Evolutionary conservation across 2,888 invertebrate species (phyloP), one percentile per base, ranked within the genome.

Genomic region (Papilio demoleus): DNA sequence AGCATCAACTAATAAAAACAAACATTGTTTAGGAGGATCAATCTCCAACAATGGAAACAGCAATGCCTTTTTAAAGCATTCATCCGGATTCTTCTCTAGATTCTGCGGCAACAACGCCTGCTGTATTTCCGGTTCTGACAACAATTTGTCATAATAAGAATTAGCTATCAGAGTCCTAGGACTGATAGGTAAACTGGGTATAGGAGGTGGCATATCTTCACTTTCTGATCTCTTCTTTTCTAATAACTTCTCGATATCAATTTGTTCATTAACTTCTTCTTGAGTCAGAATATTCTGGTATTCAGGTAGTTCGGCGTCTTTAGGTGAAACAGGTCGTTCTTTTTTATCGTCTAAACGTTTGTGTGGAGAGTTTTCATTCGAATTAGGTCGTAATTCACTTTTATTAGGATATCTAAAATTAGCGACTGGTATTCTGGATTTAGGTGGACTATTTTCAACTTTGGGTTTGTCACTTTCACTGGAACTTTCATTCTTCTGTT

Each of bases 1-100:
- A 0, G 98, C 98, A 82, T 99, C 99, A 0, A 99, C 97, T 8
- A 99, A 88, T 56, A 99, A 92, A 77, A 98, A 96, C 67, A 97
- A 90, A 22, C 96, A 96, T 68, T 96, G 96, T 81, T 97, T 97
- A 0, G 98, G 98, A 3, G 97, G 96, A 70, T 96, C 96, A 8
- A 98, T 94, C 82, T 97, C 97, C 50, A 97, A 87, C 34, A 99
- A 90, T 0, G 99, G 99, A 79, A 97, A 97, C 19, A 99, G 88
- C 0, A 99, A 92, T 0, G 97, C 97, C 79, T 97, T 95, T 80
- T 97, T 97, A 81, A 99, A 96, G 66, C 98, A 97, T 78, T 98
- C 97, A 78, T 98, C 98, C 0, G 98, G 98, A 81, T 97, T 96
- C 77, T 95, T 94, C 79, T 98, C 97, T 76, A 97, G 94, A 73